Evolutionary conservation across 1,140 invertebrate genomes (phyloP).

Genomic region (Zaprionus nigranus): DNA sequence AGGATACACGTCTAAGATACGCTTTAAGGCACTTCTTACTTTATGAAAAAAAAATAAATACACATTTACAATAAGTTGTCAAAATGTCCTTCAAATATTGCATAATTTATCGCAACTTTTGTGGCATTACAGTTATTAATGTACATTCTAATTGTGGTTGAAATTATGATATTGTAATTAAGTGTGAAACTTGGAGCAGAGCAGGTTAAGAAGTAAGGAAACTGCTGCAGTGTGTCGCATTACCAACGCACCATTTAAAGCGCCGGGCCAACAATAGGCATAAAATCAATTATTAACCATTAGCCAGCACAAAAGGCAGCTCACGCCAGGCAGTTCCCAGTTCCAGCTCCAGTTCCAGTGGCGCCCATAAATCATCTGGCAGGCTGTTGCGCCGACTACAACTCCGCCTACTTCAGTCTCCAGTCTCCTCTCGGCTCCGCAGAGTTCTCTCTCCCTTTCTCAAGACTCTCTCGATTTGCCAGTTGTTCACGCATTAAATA

Average conservation of each 20-base stretch:
- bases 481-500: conserved; percentile 79
- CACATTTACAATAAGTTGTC: too few species aligned
- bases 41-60: too few species aligned
- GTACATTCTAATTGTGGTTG: conserved; percentile 65
- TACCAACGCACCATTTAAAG: conserved; percentile 70
- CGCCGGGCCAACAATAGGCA: conserved; percentile 67
- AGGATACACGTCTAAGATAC: too few species aligned
- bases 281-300: conserved; percentile 81
- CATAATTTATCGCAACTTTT: conserved; percentile 63
- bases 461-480: conserved; percentile 24
- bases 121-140: conserved; percentile 68
- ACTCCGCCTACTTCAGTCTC: neutral
- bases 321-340: conserved; percentile 13
- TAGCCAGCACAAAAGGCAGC: conserved; percentile 53
- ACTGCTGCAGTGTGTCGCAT: conserved; percentile 70
- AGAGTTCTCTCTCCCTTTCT: neutral
- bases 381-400: conserved; percentile 64
- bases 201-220: neutral
- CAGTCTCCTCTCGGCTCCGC: neutral
- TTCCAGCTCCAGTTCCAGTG: too few species aligned
- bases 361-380: conserved; percentile 77
- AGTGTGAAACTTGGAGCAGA: too few species aligned
- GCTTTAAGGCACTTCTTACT: too few species aligned
- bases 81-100: conserved; percentile 37
- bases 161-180: conserved; percentile 77